These are phyloP conservation scores for Rattus rattus DNA, from an alignment of 2,113 vertebrate species.

Conservation along the genomic window DNA sequence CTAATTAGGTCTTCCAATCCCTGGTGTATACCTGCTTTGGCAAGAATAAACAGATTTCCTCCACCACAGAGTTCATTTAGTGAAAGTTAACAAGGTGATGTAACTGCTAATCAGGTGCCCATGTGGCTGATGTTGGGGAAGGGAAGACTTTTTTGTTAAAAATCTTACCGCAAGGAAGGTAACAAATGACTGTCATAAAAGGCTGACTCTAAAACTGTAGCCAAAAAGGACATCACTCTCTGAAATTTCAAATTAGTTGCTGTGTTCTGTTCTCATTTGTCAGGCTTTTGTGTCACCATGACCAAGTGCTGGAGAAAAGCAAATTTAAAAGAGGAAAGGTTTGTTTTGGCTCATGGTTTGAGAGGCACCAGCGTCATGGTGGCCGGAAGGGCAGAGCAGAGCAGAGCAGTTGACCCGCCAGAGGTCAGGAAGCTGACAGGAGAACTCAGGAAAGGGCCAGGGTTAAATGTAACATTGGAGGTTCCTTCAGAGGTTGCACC, in stretches of 20 bases:
- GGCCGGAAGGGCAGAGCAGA: background rate
- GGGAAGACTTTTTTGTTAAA: background rate
- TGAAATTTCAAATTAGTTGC: background rate
- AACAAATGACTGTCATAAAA: background rate
- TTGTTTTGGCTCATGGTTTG: background rate
- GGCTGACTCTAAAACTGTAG: background rate
- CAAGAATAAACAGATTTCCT: background rate
- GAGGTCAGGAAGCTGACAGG: background rate
- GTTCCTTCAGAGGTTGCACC: background rate
- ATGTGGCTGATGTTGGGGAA: background rate
- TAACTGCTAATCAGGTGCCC: background rate
- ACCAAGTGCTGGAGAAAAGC: background rate
- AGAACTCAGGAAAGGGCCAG: background rate
- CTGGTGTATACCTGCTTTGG: background rate
- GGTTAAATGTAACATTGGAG: background rate
- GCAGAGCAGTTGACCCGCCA: background rate
- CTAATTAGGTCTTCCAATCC: background rate
- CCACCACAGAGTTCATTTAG: background rate
- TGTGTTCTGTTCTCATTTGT: background rate
- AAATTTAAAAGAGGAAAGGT: background rate
- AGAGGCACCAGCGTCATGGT: background rate
- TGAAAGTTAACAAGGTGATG: background rate
- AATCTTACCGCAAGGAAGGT: background rate
- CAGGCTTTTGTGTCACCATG: background rate
- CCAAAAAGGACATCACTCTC: background rate